These are phyloP conservation scores for Gambusia holbrooki DNA, from an alignment of 2,113 vertebrate species.

Conservation along the genomic window DNA sequence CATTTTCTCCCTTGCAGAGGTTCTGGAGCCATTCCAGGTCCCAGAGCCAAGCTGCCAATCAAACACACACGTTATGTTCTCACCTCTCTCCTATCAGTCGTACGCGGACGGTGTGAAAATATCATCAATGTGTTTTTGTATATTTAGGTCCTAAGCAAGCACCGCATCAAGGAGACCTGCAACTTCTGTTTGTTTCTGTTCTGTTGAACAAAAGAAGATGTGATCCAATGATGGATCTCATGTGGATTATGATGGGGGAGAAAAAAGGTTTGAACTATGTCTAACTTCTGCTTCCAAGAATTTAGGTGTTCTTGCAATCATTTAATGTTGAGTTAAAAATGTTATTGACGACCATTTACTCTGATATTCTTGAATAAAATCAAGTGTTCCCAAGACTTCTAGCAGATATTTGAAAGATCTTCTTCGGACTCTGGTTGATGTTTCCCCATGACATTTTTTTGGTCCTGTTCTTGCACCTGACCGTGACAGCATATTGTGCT, in stretches of 20 bases:
- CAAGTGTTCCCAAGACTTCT: too few relatives aligned
- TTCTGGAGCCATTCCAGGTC: constrained; percentile 20
- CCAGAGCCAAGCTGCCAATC: constrained; percentile 12
- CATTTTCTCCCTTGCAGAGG: constrained; percentile 9
- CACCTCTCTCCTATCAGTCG: constrained; percentile 1
- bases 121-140: constrained; percentile 2
- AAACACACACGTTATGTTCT: constrained; percentile 1
- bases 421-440: too few relatives aligned
- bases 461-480: too few relatives aligned
- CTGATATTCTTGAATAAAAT: too few relatives aligned
- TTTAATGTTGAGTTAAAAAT: not conserved
- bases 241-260: not conserved
- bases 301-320: not conserved
- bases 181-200: constrained; percentile 3
- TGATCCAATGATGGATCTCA: not conserved
- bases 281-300: not conserved
- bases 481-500: too few relatives aligned
- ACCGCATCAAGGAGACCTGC: not conserved
- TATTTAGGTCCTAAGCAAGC: not conserved
- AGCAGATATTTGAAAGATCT: too few relatives aligned
- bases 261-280: not conserved
- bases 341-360: not conserved
- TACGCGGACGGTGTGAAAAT: constrained; percentile 19
- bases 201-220: not conserved
- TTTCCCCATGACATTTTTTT: too few relatives aligned